phyloP scores from a whole-genome alignment of 2,888 invertebrate genomes.

The Scrobipalpa costella region DNA sequence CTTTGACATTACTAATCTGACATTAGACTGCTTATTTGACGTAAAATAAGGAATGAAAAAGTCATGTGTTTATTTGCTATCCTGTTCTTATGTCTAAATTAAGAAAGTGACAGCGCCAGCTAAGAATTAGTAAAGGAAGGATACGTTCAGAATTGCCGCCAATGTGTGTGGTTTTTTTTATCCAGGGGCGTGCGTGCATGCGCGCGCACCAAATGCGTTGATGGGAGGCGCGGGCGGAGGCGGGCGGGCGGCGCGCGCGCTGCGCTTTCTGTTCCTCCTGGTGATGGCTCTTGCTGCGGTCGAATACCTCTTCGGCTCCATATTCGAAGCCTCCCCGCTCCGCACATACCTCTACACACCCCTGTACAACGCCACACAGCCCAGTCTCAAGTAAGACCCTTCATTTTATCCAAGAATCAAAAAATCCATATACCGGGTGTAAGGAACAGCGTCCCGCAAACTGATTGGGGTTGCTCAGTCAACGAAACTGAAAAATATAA shows the following conservation, averaged over 20 bases:
- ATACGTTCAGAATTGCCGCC: too few species aligned
- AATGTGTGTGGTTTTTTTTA: neutral
- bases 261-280: constrained; percentile 74
- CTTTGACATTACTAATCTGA: too few species aligned
- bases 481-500: too few species aligned
- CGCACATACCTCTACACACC: constrained; percentile 76
- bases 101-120: too few species aligned
- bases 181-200: constrained; percentile 9
- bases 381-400: constrained; percentile 54
- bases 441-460: too few species aligned
- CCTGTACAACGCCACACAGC: constrained; percentile 66
- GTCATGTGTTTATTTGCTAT: too few species aligned
- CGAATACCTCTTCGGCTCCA: constrained; percentile 85
- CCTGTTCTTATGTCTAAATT: too few species aligned
- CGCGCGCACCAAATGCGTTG: constrained; percentile 39
- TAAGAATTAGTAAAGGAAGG: too few species aligned
- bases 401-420: neutral
- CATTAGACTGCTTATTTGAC: too few species aligned
- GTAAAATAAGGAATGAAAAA: too few species aligned
- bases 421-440: too few species aligned
- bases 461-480: too few species aligned
- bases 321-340: constrained; percentile 79
- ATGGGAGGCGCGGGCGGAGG: constrained; percentile 56
- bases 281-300: constrained; percentile 85
- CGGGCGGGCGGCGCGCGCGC: constrained; percentile 75